These are phyloP conservation scores for Patella caerulea DNA, from an alignment of 2,888 invertebrate species.

Conservation along the genomic window DNA sequence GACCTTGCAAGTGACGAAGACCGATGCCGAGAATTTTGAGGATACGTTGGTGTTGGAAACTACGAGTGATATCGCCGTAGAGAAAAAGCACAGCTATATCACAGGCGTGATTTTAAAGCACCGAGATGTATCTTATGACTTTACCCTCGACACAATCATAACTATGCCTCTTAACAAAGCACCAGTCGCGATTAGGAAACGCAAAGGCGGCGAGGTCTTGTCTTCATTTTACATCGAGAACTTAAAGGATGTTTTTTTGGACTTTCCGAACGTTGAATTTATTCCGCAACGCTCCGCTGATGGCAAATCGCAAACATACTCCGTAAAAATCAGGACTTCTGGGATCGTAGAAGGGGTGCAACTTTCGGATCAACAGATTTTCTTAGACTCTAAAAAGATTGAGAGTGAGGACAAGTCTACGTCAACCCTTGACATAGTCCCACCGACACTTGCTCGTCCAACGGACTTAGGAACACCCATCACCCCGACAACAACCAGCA, in stretches of 20 bases:
- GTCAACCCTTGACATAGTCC: neutral
- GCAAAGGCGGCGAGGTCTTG: slow-evolving; percentile 17
- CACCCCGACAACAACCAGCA: neutral
- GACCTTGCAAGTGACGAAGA: slow-evolving; percentile 30
- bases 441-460: slow-evolving; percentile 6
- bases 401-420: neutral
- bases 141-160: slow-evolving; percentile 31
- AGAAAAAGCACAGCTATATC: slow-evolving; percentile 28
- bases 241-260: slow-evolving; percentile 31
- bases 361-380: slow-evolving; percentile 33
- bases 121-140: slow-evolving; percentile 29
- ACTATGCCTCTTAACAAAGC: slow-evolving; percentile 33
- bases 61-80: slow-evolving; percentile 37
- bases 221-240: slow-evolving; percentile 22
- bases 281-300: slow-evolving; percentile 5
- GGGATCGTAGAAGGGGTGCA: slow-evolving; percentile 38
- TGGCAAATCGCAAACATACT: slow-evolving; percentile 18
- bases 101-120: slow-evolving; percentile 35
- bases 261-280: slow-evolving; percentile 20
- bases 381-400: slow-evolving; percentile 25
- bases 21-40: slow-evolving; percentile 32
- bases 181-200: slow-evolving; percentile 21
- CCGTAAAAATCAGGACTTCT: slow-evolving; percentile 28
- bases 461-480: slow-evolving; percentile 9
- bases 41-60: slow-evolving; percentile 37